A percentile compares a stretch with the other conserved stretches of the same genome.
Conservation (phyloP, 2,888 invertebrate species). For the Papilio elwesi region DNA sequence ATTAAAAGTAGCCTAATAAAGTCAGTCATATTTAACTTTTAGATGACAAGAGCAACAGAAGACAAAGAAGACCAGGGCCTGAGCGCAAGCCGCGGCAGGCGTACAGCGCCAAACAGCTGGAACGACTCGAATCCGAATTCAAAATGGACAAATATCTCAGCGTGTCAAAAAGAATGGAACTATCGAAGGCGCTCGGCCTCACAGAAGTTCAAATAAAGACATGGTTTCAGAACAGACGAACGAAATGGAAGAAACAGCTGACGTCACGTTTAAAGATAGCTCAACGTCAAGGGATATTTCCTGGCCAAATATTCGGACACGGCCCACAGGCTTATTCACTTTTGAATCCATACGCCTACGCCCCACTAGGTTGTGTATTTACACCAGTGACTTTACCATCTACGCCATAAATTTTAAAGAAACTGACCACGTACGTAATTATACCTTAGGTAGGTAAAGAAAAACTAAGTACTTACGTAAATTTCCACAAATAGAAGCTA, state of each 20-base stretch:
- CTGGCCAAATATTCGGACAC: conserved; percentile 87
- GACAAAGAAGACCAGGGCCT: conserved; percentile 93
- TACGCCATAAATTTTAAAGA: conserved; percentile 53
- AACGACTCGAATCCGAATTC: conserved; percentile 96
- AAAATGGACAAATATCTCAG: conserved; percentile 98
- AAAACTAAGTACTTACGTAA: not conserved
- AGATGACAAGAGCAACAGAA: conserved; percentile 92
- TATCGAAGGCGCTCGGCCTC: conserved; percentile 93
- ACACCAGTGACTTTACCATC: conserved; percentile 80
- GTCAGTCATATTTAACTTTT: conserved; percentile 41
- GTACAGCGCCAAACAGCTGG: conserved; percentile 97
- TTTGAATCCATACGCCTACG: conserved; percentile 85
- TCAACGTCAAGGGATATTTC: conserved; percentile 92
- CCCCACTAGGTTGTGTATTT: conserved; percentile 86
- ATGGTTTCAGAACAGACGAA: conserved; percentile 97
- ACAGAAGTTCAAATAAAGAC: conserved; percentile 99
- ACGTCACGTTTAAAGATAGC: conserved; percentile 95
- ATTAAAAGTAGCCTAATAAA: not conserved
- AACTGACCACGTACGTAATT: no score
- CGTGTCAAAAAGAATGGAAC: conserved; percentile 96
- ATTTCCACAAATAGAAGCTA: not conserved
- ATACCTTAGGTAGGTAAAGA: no score
- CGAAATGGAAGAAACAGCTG: conserved; percentile 98
- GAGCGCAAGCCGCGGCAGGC: conserved; percentile 98
- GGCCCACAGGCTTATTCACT: conserved; percentile 85